These are phyloP conservation scores for Trachelipus rathkii DNA, from an alignment of 1,140 invertebrate genomes.

Conservation along the genomic window DNA sequence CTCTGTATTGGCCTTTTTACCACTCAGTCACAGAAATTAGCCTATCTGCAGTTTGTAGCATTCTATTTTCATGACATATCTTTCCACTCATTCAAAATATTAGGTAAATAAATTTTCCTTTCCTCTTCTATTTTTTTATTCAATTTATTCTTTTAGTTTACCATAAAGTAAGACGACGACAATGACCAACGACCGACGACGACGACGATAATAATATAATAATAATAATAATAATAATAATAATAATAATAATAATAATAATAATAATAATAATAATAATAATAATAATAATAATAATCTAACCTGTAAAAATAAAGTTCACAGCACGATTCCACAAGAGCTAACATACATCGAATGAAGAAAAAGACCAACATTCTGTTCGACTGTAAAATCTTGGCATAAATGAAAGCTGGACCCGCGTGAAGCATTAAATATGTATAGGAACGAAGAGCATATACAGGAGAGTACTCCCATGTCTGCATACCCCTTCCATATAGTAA, in stretches of 20 bases:
- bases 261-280: slow-evolving; percentile 24
- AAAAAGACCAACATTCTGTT: slow-evolving; percentile 87
- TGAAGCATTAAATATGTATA: slow-evolving; percentile 86
- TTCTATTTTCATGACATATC: no score
- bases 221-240: no score
- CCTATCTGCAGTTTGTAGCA: no score
- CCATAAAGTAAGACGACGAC: no score
- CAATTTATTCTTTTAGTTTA: no score
- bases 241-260: slow-evolving; percentile 17
- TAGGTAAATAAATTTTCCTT: no score
- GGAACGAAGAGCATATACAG: slow-evolving; percentile 85
- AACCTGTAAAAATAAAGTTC: slow-evolving; percentile 86
- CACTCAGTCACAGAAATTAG: no score
- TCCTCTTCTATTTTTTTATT: no score
- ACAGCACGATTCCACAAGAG: slow-evolving; percentile 69
- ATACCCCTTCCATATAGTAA: slow-evolving; percentile 82
- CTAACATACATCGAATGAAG: slow-evolving; percentile 75
- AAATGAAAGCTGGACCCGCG: slow-evolving; percentile 75
- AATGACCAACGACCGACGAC: no score
- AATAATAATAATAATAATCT: not conserved
- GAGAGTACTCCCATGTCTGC: slow-evolving; percentile 99
- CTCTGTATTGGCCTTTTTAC: no score
- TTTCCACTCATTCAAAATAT: no score
- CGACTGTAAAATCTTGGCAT: slow-evolving; percentile 67
- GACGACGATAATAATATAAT: no score